phyloP scores from a whole-genome alignment of 2,888 invertebrate genomes.

The Thecophora atra region DNA sequence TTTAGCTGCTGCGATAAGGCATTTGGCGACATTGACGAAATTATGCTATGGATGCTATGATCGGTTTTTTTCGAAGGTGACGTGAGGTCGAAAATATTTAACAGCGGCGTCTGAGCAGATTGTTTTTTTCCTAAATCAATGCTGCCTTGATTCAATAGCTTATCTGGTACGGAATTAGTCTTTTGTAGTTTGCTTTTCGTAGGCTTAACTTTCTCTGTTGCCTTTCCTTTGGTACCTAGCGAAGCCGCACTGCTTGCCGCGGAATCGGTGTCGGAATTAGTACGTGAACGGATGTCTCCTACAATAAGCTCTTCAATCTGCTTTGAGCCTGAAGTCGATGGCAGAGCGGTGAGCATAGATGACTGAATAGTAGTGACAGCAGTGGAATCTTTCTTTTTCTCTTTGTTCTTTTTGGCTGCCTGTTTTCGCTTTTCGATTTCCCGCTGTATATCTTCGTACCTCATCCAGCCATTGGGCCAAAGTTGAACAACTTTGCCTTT shows the following conservation, averaged over 20 bases:
- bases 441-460: slow-evolving; percentile 61
- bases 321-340: slow-evolving; percentile 40
- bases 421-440: slow-evolving; percentile 61
- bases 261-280: slow-evolving; percentile 60
- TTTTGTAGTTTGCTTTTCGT: slow-evolving; percentile 42
- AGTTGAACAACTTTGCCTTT: slow-evolving; percentile 67
- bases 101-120: slow-evolving; percentile 35
- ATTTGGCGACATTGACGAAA: slow-evolving; percentile 47
- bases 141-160: slow-evolving; percentile 33
- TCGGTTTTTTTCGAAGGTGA: slow-evolving; percentile 59
- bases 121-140: slow-evolving; percentile 13
- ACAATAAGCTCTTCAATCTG: slow-evolving; percentile 50
- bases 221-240: slow-evolving; percentile 48
- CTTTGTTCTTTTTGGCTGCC: slow-evolving; percentile 52
- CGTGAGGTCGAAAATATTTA: slow-evolving; percentile 46
- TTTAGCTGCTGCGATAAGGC: slow-evolving; percentile 47
- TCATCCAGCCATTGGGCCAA: slow-evolving; percentile 71
- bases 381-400: slow-evolving; percentile 46
- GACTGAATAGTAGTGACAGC: slow-evolving; percentile 12
- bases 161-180: slow-evolving; percentile 39
- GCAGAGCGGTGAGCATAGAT: slow-evolving; percentile 35
- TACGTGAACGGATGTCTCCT: slow-evolving; percentile 47
- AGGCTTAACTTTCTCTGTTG: slow-evolving; percentile 42
- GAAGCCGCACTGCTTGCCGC: slow-evolving; percentile 57
- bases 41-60: slow-evolving; percentile 61